Base-by-base conservation (phyloP, 2,888 invertebrate genomes). In the Tenthredo mesomela region DNA sequence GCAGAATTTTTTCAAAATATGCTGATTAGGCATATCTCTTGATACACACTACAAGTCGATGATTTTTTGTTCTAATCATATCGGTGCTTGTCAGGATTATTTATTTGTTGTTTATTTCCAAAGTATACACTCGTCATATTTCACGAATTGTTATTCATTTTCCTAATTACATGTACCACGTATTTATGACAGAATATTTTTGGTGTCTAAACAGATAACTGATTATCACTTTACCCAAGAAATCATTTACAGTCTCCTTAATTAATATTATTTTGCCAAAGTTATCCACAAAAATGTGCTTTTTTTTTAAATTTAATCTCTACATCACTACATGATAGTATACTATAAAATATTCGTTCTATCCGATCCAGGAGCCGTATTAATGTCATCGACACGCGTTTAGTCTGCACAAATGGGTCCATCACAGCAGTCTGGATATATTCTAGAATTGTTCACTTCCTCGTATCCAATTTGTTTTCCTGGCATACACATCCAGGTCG, bases 351-450 rank as follows among this genome's bases (percentile, higher is more conserved):
- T 58, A 65, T 65, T 29, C 25, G 65, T 25, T 12, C 65, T 47
- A 47, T 47, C 3, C 47, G 47, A 2, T 15, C 47, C 15, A 15
- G 47, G 3, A 15, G 12, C 47, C 47, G 47, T 12, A 15, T 47
- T 15, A 47, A 15, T 65, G 25, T 65, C 65, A 65, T 37, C 37
- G 71, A 4, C 15, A 9, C 2, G 25, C 18, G 9, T 54, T 77
- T 18, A 29, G 15, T 77, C 50, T 6, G 29, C 54, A 73, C 87
- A 87, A 78, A 86, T 86, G 0, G 86, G 86, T 33, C 77, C 37
- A 2, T 86, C 86, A 43, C 87, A 87, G 70, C 87, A 87, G 2
- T 85, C 87, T 43, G 87, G 87, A 83, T 87, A 87, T 2, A 84
- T 40, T 80, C 86, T 87, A 18, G 86, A 75, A 73, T 84, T 67